phyloP scores from a whole-genome alignment of 2,888 invertebrate genomes.

The Hyalella azteca region DNA sequence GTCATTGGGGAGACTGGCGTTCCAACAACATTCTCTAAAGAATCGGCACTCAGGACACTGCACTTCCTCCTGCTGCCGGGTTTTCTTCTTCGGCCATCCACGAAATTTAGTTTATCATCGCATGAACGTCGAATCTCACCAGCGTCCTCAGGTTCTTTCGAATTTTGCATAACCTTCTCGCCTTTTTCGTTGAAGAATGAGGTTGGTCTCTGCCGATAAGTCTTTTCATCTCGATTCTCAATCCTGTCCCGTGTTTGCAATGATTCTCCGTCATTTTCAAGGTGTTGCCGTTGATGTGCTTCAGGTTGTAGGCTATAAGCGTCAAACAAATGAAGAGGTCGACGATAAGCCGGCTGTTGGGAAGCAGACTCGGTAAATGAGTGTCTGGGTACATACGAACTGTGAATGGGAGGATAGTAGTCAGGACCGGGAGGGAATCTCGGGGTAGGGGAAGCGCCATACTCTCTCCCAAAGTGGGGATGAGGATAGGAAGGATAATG shows the following conservation, averaged over 20 bases:
- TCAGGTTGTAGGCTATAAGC: neutral
- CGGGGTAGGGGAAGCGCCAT: neutral
- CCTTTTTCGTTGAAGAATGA: neutral
- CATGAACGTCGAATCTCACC: neutral
- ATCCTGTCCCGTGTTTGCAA: neutral
- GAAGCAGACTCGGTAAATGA: constrained; percentile 4
- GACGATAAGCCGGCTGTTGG: neutral
- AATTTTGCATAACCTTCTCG: neutral
- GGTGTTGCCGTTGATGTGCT: neutral
- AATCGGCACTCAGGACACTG: constrained; percentile 56
- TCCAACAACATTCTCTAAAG: constrained; percentile 50
- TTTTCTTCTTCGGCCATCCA: neutral
- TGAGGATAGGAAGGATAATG: neutral
- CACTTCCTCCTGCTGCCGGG: constrained; percentile 34
- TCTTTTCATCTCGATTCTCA: neutral
- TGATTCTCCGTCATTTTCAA: neutral
- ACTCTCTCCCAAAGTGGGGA: constrained; percentile 9
- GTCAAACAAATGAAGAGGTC: neutral
- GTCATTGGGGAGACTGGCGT: constrained; percentile 40
- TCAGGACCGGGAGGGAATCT: neutral
- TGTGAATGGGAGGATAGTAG: constrained; percentile 10
- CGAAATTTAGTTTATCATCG: constrained; percentile 10
- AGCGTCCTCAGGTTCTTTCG: neutral
- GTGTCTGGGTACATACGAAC: neutral
- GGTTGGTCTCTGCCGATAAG: neutral